Evolutionary conservation across 2,797 vertebrate genomes (phyloP), one percentile per base, ranked within the genome.

Genomic region (Helicolenus hilgendorfi): DNA sequence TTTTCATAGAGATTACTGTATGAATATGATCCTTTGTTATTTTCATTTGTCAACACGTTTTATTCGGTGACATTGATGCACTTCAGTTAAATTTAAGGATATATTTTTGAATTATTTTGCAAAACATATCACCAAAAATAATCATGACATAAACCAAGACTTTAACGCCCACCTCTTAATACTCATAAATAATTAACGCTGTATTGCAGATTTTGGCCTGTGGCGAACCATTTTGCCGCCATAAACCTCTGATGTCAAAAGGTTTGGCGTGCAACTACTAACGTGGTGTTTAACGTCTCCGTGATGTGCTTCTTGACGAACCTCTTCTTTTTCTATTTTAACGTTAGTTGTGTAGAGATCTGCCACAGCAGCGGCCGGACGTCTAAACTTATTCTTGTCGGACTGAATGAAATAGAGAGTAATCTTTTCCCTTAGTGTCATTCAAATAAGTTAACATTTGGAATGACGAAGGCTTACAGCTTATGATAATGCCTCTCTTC

Each of bases 401-500:
- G 60, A 53, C 80, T 79, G 69, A 82, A 90, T 79, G 69, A 82
- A 90, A 86, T 15, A 38, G 24, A 76, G 78, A 10, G 31, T 27
- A 67, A 83, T 83, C 31, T 55, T 88, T 79, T 76, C 64, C 64
- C 68, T 89, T 36, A 41, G 85, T 92, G 88, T 89, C 94, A 87
- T 83, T 92, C 84, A 91, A 92, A 92, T 58, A 88, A 92, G 90
- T 91, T 38, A 83, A 92, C 90, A 81, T 93, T 86, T 87, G 78
- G 72, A 91, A 84, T 31, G 80, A 83, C 79, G 87, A 88, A 91
- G 90, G 93, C 94, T 89, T 78, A 84, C 77, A 77, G 86, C 62
- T 91, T 89, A 89, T 86, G 92, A 95, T 94, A 96, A 95, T 87
- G 77, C 89, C 84, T 85, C 92, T 92, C 81, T 81, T 89, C 89